Evolutionary conservation across 2,888 invertebrate genomes (phyloP).

Genomic region (Standfussiana lucernea): DNA sequence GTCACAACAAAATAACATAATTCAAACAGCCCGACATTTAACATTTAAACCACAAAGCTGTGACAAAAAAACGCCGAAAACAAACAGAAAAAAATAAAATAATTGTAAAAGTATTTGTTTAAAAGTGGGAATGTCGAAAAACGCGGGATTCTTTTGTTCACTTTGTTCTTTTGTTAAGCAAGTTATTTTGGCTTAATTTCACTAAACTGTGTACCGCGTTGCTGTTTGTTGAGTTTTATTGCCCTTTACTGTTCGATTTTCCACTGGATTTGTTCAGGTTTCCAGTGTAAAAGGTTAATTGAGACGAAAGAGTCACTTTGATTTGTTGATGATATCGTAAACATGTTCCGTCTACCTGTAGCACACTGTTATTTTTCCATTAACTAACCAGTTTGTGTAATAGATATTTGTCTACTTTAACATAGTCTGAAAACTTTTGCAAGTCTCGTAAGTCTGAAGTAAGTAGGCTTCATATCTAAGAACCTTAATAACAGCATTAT

Average conservation of each 20-base stretch:
- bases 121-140: conserved; percentile 62
- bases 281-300: conserved; percentile 3
- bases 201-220: conserved; percentile 46
- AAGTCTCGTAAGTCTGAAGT: neutral
- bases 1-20: conserved; percentile 17
- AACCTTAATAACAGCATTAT: neutral
- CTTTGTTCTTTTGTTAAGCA: conserved; percentile 66
- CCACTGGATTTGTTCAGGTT: conserved; percentile 26
- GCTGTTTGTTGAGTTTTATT: conserved; percentile 29
- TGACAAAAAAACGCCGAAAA: conserved; percentile 62
- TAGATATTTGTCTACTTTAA: neutral
- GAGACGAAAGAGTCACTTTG: conserved; percentile 11
- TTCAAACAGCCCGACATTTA: conserved; percentile 30
- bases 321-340: conserved; percentile 5
- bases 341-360: neutral
- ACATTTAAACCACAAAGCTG: conserved; percentile 37
- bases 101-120: conserved; percentile 61
- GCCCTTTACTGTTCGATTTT: conserved; percentile 19
- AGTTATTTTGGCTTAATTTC: conserved; percentile 66
- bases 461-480: neutral
- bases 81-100: conserved; percentile 49
- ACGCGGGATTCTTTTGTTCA: conserved; percentile 61
- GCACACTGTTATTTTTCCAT: neutral
- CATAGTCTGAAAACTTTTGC: neutral
- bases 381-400: neutral